These are phyloP conservation scores for Notarius lentiginosus DNA, from an alignment of 2,113 vertebrate genomes.

Conservation along the genomic window DNA sequence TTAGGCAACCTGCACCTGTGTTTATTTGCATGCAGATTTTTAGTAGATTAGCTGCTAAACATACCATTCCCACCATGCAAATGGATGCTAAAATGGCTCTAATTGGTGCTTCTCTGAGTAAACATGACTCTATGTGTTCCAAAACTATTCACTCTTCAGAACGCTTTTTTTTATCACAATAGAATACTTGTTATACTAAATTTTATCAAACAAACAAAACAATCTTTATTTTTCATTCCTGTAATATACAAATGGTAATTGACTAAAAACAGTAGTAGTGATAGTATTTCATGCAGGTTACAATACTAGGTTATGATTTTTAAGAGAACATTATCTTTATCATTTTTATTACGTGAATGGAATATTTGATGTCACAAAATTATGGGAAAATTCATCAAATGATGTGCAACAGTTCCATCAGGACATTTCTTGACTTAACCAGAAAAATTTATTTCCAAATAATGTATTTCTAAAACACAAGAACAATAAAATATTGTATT, in stretches of 20 bases:
- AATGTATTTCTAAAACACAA: neutral
- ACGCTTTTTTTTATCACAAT: neutral
- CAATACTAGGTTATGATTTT: neutral
- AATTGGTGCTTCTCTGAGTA: neutral
- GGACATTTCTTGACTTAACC: neutral
- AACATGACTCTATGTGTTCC: neutral
- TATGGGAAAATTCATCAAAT: neutral
- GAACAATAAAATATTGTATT: neutral
- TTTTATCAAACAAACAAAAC: neutral
- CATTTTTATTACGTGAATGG: neutral
- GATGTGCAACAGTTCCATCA: neutral
- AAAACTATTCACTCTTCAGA: neutral
- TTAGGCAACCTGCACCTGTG: slow-evolving; percentile 7
- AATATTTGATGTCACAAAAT: neutral
- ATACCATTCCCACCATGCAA: neutral
- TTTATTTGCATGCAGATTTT: neutral
- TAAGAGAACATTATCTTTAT: neutral
- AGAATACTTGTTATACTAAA: neutral
- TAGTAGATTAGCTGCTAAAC: neutral
- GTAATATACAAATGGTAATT: neutral
- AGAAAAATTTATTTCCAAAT: neutral
- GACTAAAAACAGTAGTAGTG: neutral
- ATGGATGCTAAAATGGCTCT: slow-evolving; percentile 7
- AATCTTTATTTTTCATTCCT: neutral
- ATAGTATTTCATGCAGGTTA: neutral